Evolutionary conservation across 2,113 vertebrate species (phyloP), one percentile per base, ranked within the genome.

Genomic region (Apeltes quadracus): DNA sequence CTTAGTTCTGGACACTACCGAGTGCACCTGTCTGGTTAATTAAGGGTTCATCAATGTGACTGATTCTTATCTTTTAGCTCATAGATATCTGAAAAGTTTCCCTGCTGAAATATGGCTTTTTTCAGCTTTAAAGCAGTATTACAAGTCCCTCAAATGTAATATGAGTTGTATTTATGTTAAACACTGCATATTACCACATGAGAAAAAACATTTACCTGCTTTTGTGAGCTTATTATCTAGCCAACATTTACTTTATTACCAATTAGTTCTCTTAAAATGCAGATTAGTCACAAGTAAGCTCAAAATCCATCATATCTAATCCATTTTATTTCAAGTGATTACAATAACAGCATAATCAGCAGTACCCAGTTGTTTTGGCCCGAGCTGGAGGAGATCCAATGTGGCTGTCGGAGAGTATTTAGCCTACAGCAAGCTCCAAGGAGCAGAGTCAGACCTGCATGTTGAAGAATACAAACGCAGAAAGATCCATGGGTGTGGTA

Each of bases 391-490:
- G 64, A 59, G 39, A 34, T 50, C 11, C 6, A 55, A 41, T 27
- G 1, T 32, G 10, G 32, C 57, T 75, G 38, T 23, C 48, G 61
- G 54, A 69, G 59, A 54, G 32, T 7, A 1, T 36, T 38, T 34
- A 63, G 80, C 69, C 65, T 48, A 29, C 64, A 70, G 80, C 54
- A 10, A 70, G 41, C 39, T 43, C 39, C 5, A 10, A 66, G 61
- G 54, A 66, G 7, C 27, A 18, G 36, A 81, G 48, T 50, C 56
- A 67, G 51, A 62, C 68, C 54, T 32, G 27, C 50, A 56, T 50
- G 46, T 59, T 32, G 34, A 65, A 64, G 18, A 61, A 16, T 38
- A 56, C 15, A 70, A 55, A 25, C 23, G 20, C 36, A 51, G 2
- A 48, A 50, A 70, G 0, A 23, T n/a, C 29, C 5, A 5, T 4